Evolutionary conservation across 2,888 invertebrate genomes (phyloP), one percentile per base, ranked within the genome.

Genomic region (Agapetus fuscipes): DNA sequence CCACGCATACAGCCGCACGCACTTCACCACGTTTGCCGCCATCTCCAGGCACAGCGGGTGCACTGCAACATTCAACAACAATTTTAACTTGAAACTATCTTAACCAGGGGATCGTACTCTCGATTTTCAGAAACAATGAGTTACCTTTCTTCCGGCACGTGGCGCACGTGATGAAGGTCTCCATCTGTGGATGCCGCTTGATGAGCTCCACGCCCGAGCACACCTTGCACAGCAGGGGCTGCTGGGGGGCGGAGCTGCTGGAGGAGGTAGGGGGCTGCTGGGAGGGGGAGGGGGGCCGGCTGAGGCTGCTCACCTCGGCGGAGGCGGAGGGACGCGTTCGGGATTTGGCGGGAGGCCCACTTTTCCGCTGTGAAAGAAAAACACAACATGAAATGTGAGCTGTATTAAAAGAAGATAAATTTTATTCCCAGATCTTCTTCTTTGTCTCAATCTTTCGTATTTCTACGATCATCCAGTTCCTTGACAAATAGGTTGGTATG

Each of bases 1-100:
- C 95, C 94, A 95, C 54, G 80, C 74, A 63, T 95, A 95, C 49
- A 78, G 80, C 54, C 81, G 80, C 48, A 89, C 84, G 51, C 86
- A 82, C 46, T 78, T 77, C 48, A 86, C 76, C 78, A 93, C 90
- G 54, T 86, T 83, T 43, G 78, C 68, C 17, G 83, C 76, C 60
- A 95, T 75, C 53, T 90, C 89, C 57, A 90, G 74, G 66, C 94
- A 95, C 16, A 78, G 76, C 2, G 90, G 88, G 70, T 95, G 94
- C 46, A 80, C 83, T 83, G 61, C 1, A 58, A 56, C 44, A n/a
- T n/a, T n/a, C n/a, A n/a, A n/a, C n/a, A n/a, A n/a, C n/a, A n/a
- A n/a, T n/a, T n/a, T n/a, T n/a, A n/a, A n/a, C n/a, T n/a, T n/a
- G n/a, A n/a, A n/a, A n/a, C n/a, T n/a, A n/a, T n/a, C n/a, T n/a